Percentiles rank a stretch among this genome's conserved stretches.
These are phyloP conservation scores for Branchinecta sandiegonensis DNA, from an alignment of 2,888 invertebrate genomes.

Conservation along the genomic window DNA sequence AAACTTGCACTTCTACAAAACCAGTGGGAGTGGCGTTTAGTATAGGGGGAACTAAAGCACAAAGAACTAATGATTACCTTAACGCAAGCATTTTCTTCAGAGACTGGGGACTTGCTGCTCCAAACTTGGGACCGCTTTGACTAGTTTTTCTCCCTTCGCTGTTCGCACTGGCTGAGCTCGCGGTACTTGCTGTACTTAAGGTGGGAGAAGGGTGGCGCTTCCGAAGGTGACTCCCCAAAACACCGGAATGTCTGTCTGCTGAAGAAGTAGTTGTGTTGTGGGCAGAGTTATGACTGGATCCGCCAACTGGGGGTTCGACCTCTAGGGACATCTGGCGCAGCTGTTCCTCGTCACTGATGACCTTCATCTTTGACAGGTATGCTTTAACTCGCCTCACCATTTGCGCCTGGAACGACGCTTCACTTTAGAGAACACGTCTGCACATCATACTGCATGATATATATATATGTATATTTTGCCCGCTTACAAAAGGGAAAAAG, in stretches of 20 bases:
- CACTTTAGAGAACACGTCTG: too few relatives aligned
- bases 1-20: too few relatives aligned
- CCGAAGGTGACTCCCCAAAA: slow-evolving; percentile 39
- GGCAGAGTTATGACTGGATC: slow-evolving; percentile 18
- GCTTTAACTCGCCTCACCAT: slow-evolving; percentile 95
- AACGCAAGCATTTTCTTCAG: slow-evolving; percentile 86
- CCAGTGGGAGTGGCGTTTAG: too few relatives aligned
- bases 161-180: slow-evolving; percentile 60
- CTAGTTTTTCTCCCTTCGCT: slow-evolving; percentile 31
- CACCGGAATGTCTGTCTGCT: slow-evolving; percentile 34
- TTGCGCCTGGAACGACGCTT: slow-evolving; percentile 47
- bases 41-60: neutral
- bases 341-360: slow-evolving; percentile 78
- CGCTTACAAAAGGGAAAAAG: too few relatives aligned
- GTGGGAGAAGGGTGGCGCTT: slow-evolving; percentile 85
- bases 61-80: slow-evolving; percentile 36
- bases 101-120: slow-evolving; percentile 91
- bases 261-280: slow-evolving; percentile 26
- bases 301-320: slow-evolving; percentile 50
- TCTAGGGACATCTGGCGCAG: slow-evolving; percentile 75
- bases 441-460: too few relatives aligned
- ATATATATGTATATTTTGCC: too few relatives aligned
- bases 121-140: slow-evolving; percentile 39
- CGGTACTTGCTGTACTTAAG: slow-evolving; percentile 76
- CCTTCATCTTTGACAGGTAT: slow-evolving; percentile 80